Conservation (phyloP, 23 tunicate species). For the Ascidia mentula region DNA sequence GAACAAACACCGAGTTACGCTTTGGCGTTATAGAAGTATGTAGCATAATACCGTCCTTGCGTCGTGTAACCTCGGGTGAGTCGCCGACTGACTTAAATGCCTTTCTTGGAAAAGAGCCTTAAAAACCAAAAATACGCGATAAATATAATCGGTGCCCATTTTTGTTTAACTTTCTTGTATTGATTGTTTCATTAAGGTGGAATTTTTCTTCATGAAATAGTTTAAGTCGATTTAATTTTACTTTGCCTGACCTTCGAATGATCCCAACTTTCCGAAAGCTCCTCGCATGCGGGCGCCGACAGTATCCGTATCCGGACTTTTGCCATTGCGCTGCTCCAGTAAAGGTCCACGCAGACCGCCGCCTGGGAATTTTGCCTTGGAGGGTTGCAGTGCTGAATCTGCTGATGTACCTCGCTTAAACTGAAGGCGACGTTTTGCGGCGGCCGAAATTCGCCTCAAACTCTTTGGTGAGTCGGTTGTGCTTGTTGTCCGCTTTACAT, state of each 20-base stretch:
- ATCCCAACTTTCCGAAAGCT: neutral
- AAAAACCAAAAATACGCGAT: no score
- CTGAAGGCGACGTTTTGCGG: neutral
- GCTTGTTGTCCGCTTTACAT: neutral
- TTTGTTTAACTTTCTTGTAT: no score
- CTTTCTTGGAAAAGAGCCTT: no score
- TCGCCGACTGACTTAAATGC: neutral
- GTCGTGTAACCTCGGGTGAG: neutral
- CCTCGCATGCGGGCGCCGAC: conserved; percentile 1
- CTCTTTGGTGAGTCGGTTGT: neutral
- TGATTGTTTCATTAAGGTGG: no score
- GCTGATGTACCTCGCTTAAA: neutral
- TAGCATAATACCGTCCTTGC: neutral
- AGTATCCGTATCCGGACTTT: conserved; percentile 7
- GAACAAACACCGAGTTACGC: no score
- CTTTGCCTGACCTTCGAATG: neutral
- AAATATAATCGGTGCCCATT: no score
- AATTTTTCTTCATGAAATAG: no score
- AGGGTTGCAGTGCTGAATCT: neutral
- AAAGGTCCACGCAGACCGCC: neutral
- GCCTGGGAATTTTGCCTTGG: neutral
- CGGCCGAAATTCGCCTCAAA: neutral
- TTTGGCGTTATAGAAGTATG: no score
- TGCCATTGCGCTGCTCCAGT: neutral
- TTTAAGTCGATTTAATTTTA: no score